A percentile compares a stretch with the other conserved stretches of the same genome.
These are phyloP conservation scores for Axinella damicornis DNA, from an alignment of 37 sponge, comb jelly and placozoan species.

Conservation along the genomic window DNA sequence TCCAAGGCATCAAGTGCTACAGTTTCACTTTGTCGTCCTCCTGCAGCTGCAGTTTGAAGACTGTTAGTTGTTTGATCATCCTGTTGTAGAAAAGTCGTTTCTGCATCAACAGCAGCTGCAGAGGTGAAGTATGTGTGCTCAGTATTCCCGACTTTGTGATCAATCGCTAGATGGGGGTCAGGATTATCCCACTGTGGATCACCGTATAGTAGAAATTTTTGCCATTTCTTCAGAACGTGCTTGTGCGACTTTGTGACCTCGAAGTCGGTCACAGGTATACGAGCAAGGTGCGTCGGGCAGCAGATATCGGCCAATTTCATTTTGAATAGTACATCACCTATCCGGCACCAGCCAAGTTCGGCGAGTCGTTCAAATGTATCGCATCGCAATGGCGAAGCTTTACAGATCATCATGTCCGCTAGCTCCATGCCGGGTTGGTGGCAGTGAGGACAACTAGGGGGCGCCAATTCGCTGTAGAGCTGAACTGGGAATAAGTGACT, in stretches of 20 bases:
- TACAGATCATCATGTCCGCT: conserved; percentile 17
- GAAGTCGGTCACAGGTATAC: conserved; percentile 5
- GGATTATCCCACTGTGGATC: conserved; percentile 41
- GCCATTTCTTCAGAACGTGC: conserved; percentile 9
- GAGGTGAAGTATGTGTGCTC: too few species aligned
- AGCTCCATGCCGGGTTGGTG: conserved; percentile 2
- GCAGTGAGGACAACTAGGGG: conserved; percentile 45
- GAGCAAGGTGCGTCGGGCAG: conserved; percentile 36
- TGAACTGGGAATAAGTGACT: neutral
- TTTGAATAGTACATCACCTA: conserved; percentile 37
- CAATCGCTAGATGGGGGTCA: too few species aligned
- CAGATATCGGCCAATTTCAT: conserved; percentile 17
- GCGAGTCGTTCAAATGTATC: conserved; percentile 15
- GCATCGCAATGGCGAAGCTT: conserved; percentile 1
- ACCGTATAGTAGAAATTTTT: conserved; percentile 30
- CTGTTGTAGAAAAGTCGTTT: too few species aligned
- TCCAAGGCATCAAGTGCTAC: too few species aligned
- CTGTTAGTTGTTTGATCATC: too few species aligned
- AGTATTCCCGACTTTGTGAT: too few species aligned
- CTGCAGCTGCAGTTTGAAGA: too few species aligned
- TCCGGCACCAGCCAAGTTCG: conserved; percentile 56
- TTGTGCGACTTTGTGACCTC: conserved; percentile 46
- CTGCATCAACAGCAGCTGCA: too few species aligned
- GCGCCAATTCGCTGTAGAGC: neutral
- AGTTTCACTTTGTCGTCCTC: too few species aligned